A percentile compares a stretch with the other conserved stretches of the same genome.
phyloP scores from a whole-genome alignment of 2,113 vertebrate genomes.

The Entosphenus tridentatus region DNA sequence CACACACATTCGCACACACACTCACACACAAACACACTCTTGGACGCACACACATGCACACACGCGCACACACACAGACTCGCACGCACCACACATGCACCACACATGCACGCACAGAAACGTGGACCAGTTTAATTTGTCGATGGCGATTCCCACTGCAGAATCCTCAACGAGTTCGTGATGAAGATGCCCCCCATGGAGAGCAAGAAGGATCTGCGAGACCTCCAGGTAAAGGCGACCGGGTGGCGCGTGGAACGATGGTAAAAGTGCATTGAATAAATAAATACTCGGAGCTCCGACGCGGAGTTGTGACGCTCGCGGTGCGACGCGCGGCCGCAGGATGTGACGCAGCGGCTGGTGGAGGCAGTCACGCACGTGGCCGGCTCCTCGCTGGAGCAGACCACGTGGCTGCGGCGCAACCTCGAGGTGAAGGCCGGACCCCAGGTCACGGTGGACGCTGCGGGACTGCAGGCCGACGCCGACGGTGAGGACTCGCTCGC shows the following conservation, averaged over 20 bases:
- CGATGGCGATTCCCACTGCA: slow-evolving; percentile 18
- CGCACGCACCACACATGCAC: no score
- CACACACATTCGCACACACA: not conserved
- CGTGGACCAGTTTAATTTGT: not conserved
- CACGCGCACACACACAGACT: not conserved
- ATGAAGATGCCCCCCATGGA: slow-evolving; percentile 59
- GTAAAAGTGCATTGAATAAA: no score
- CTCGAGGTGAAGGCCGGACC: slow-evolving; percentile 88
- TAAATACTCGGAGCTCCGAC: no score
- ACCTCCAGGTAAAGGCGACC: slow-evolving; percentile 47
- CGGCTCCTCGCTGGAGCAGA: slow-evolving; percentile 88
- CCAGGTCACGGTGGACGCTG: slow-evolving; percentile 74
- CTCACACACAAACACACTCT: not conserved
- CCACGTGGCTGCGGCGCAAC: slow-evolving; percentile 85
- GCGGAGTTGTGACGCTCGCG: no score
- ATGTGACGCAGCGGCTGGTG: slow-evolving; percentile 87
- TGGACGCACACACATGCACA: not conserved
- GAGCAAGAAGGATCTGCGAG: slow-evolving; percentile 68
- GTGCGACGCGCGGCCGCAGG: slow-evolving; percentile 23
- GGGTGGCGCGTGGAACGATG: not conserved
- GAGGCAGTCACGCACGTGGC: slow-evolving; percentile 82
- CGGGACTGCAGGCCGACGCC: slow-evolving; percentile 56
- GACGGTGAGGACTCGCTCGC: slow-evolving; percentile 34
- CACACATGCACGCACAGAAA: not conserved
- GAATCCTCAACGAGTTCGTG: slow-evolving; percentile 70